Base-by-base conservation (phyloP, 2,888 invertebrate species). In the Magallana nippona region DNA sequence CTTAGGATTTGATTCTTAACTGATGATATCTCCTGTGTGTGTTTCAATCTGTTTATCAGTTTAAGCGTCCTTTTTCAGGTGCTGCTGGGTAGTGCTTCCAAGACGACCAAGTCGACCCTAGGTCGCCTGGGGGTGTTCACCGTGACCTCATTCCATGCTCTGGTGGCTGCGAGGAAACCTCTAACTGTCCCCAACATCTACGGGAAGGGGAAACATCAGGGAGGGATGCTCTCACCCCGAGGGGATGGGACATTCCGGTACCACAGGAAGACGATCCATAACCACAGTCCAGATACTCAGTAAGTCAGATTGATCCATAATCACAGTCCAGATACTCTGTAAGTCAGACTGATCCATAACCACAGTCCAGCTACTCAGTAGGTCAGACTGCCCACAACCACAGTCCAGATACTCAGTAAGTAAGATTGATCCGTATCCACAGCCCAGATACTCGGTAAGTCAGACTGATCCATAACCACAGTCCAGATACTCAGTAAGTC, bases 81-180 rank as follows among this genome's bases (percentile, higher is more conserved):
- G 89, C 95, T 99, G 92, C 96, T 99, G 93, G 98, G 98, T 84
- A 98, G 98, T 95, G 98, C 98, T 86, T 98, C 98, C 55, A 97
- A 98, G 91, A 97, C 97, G 91, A 98, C 98, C 90, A 99, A 99
- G 95, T 97, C 97, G 93, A 98, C 97, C 79, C 95, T 99, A 93
- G 98, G 98, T 95, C 97, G 98, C 94, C 95, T 99, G 93, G 98
- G 98, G 86, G 98, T 98, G 92, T 98, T 98, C 96, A 98, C 98
- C 82, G 98, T 99, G 90, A 98, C 98, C 84, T 98, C 98, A 89
- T 98, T 99, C 95, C 98, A 99, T 95, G 99, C 98, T 89, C 98
- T 98, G 95, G 98, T 99, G 91, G 98, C 98, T 95, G 98, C 98
- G 85, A 96, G 99, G 88, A 98, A 98, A 92, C 98, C 98, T 0